phyloP scores from a whole-genome alignment of 2,888 invertebrate genomes.

The Conus canariensis region DNA sequence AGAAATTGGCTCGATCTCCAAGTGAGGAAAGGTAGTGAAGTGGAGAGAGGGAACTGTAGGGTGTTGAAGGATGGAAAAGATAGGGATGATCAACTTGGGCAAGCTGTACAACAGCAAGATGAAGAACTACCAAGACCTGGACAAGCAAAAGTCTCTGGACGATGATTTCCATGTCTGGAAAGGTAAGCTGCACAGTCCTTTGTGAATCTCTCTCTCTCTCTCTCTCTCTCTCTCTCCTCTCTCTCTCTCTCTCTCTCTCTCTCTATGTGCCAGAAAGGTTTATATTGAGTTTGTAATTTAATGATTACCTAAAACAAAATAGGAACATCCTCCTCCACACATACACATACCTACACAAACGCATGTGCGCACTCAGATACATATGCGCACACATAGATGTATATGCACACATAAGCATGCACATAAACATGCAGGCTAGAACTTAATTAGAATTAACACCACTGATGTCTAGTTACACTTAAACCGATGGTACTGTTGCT shows the following conservation, averaged over 20 bases:
- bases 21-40: too few species aligned
- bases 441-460: too few species aligned
- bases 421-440: too few species aligned
- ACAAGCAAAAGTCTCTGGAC: conserved; percentile 53
- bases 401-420: neutral
- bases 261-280: neutral
- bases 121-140: conserved; percentile 65
- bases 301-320: too few species aligned
- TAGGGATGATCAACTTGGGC: conserved; percentile 54
- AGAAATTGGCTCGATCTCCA: too few species aligned
- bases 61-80: conserved; percentile 35
- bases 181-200: conserved; percentile 2
- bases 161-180: conserved; percentile 14
- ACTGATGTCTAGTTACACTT: too few species aligned
- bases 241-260: neutral
- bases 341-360: neutral
- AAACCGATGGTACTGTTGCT: too few species aligned
- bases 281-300: too few species aligned
- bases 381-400: neutral
- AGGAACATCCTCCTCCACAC: neutral
- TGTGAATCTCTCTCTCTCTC: too few species aligned
- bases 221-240: neutral
- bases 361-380: neutral
- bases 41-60: too few species aligned
- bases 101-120: conserved; percentile 61